phyloP scores from a whole-genome alignment of 2,888 invertebrate genomes.

The Stenichneumon culpator region DNA sequence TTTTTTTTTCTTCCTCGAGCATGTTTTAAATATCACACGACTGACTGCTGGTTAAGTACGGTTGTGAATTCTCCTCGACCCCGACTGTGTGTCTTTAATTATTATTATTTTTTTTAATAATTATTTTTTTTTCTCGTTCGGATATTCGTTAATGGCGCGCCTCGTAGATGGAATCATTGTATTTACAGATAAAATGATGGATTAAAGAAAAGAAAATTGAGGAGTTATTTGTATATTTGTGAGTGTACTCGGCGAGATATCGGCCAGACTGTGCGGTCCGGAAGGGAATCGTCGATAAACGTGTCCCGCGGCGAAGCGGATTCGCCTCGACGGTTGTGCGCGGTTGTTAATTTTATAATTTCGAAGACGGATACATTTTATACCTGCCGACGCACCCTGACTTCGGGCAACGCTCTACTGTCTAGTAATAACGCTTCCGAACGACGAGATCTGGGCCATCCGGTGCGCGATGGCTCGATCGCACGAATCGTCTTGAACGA shows the following conservation, averaged over 20 bases:
- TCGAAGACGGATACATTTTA: slow-evolving; percentile 43
- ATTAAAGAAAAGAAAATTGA: slow-evolving; percentile 65
- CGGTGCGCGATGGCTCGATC: background rate
- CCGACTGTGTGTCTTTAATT: slow-evolving; percentile 62
- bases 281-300: background rate
- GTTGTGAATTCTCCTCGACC: slow-evolving; percentile 77
- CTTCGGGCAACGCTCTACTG: background rate
- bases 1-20: slow-evolving; percentile 15
- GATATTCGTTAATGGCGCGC: slow-evolving; percentile 66
- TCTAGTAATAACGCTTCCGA: slow-evolving; percentile 18
- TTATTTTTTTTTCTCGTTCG: slow-evolving; percentile 22
- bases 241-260: slow-evolving; percentile 41
- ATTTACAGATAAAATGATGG: slow-evolving; percentile 72
- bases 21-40: slow-evolving; percentile 72
- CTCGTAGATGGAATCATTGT: slow-evolving; percentile 74
- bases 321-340: slow-evolving; percentile 40
- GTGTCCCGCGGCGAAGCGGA: background rate
- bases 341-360: slow-evolving; percentile 51
- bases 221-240: slow-evolving; percentile 68
- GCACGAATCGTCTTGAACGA: slow-evolving; percentile 7
- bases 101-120: slow-evolving; percentile 43
- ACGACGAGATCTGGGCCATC: background rate
- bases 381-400: background rate
- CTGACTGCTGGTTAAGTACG: slow-evolving; percentile 83
- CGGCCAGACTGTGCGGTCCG: background rate